Conservation (phyloP, 2,797 vertebrate genomes). For the Hypotaenidia okinawae region DNA sequence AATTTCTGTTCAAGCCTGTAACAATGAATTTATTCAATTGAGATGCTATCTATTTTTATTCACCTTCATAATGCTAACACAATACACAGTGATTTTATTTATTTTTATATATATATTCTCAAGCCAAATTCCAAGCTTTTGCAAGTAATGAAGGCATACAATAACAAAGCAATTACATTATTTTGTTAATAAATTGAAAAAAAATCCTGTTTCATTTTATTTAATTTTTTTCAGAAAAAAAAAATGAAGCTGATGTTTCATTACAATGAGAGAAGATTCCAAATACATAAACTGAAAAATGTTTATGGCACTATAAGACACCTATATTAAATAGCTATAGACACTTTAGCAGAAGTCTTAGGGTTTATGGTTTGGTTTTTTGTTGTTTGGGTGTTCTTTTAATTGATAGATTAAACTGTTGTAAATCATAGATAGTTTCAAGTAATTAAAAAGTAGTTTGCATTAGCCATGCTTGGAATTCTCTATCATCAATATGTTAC, state of each 20-base stretch:
- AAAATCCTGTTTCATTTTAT: neutral
- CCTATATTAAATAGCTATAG: neutral
- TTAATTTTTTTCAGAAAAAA: neutral
- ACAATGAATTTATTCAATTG: constrained; percentile 22
- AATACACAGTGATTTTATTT: neutral
- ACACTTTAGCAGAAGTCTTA: neutral
- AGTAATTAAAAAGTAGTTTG: neutral
- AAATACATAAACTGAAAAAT: neutral
- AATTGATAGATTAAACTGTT: neutral
- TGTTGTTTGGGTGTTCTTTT: neutral
- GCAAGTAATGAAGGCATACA: neutral
- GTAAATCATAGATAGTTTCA: neutral
- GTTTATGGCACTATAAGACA: neutral
- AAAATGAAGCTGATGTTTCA: neutral
- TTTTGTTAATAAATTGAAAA: neutral
- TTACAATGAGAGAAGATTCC: neutral
- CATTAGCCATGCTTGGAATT: neutral
- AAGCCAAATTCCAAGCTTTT: neutral
- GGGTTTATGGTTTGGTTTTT: neutral
- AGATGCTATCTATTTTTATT: constrained; percentile 14
- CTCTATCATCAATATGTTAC: neutral
- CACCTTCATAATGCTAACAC: constrained; percentile 8
- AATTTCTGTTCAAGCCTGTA: constrained; percentile 24
- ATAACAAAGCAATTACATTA: neutral
- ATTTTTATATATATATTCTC: neutral